These are phyloP conservation scores for Pararge aegeria DNA, from an alignment of 1,140 invertebrate species.

Conservation along the genomic window DNA sequence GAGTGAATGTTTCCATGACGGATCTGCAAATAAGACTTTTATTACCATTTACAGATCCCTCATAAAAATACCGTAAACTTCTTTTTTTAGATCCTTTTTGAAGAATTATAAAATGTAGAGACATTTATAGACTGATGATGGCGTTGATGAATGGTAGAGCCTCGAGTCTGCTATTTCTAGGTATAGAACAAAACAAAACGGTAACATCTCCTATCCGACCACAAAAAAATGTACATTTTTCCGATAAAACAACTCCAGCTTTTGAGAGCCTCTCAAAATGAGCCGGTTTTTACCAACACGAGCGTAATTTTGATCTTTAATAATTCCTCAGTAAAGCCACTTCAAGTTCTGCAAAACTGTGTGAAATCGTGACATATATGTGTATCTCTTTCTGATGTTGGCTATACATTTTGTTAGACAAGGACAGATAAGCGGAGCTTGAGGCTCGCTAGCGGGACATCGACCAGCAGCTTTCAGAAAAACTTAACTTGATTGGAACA, in stretches of 20 bases:
- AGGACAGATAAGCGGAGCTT: conserved; percentile 50
- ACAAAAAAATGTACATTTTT: conserved; percentile 39
- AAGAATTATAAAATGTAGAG: no score
- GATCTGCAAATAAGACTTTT: no score
- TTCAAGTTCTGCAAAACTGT: conserved; percentile 70
- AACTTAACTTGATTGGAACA: conserved; percentile 49
- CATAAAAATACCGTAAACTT: no score
- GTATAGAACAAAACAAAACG: conserved; percentile 26
- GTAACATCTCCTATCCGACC: conserved; percentile 37
- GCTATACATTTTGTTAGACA: conserved; percentile 36
- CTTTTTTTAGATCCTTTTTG: no score
- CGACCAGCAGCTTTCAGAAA: conserved; percentile 79
- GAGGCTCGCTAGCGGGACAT: conserved; percentile 75
- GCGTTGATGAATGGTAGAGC: no score
- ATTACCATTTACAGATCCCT: no score
- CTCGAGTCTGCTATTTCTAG: conserved; percentile 17
- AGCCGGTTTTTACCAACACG: conserved; percentile 58
- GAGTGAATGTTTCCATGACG: no score
- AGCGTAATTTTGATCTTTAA: conserved; percentile 66
- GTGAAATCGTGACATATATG: conserved; percentile 33
- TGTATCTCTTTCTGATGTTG: conserved; percentile 49
- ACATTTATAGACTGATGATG: no score
- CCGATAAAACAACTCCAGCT: conserved; percentile 31
- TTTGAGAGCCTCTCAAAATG: conserved; percentile 47
- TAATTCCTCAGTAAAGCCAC: conserved; percentile 68